A percentile compares a stretch with the other conserved stretches of the same genome.
Evolutionary conservation across 2,113 vertebrate genomes (phyloP).

Genomic region (Plecturocebus donacophilus): DNA sequence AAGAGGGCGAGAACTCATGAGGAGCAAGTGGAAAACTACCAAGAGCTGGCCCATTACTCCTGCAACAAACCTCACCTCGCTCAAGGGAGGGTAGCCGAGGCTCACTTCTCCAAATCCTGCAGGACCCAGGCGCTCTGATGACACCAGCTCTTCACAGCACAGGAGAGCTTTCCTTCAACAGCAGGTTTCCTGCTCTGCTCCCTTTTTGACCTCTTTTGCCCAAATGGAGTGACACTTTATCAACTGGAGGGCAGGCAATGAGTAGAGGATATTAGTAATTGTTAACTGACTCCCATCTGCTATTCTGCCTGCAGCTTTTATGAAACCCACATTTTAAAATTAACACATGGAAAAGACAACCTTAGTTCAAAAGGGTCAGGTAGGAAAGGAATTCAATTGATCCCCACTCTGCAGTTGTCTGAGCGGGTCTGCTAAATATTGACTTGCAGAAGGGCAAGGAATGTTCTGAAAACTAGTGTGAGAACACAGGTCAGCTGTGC

Average conservation of each 20-base stretch:
- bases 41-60: not conserved
- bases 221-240: not conserved
- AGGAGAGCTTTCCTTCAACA: not conserved
- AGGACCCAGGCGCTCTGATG: not conserved
- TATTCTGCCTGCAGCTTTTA: not conserved
- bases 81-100: not conserved
- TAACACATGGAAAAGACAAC: not conserved
- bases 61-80: not conserved
- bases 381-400: not conserved
- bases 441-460: not conserved
- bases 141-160: not conserved
- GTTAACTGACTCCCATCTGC: not conserved
- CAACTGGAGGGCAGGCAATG: not conserved
- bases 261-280: not conserved
- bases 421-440: not conserved
- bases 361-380: not conserved
- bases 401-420: not conserved
- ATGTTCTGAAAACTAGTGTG: not conserved
- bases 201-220: not conserved
- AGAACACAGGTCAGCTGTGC: too few species aligned
- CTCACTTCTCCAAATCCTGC: not conserved
- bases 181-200: not conserved
- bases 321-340: not conserved
- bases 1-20: conserved; percentile 50
- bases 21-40: conserved; percentile 70